Conservation (phyloP, 1,140 invertebrate species). For the Zaprionus gabonicus region DNA sequence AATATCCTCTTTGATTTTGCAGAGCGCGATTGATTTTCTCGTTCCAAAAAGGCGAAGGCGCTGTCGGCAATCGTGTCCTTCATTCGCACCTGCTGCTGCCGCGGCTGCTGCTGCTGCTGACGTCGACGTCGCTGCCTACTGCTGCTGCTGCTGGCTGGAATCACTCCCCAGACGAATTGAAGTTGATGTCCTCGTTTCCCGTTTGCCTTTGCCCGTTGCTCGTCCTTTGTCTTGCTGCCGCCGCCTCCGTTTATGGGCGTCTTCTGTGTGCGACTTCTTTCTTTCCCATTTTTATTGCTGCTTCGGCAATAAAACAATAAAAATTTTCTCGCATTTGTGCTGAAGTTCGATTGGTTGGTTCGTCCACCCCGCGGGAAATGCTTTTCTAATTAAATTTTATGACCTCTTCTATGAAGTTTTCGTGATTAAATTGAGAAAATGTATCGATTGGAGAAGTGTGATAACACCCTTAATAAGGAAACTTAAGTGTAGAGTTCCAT, state of each 20-base stretch:
- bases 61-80: conserved; percentile 55
- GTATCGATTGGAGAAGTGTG: conserved; percentile 46
- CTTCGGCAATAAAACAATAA: conserved; percentile 74
- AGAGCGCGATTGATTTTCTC: conserved; percentile 77
- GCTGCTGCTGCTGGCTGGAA: conserved; percentile 38
- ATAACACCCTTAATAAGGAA: not conserved
- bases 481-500: not conserved
- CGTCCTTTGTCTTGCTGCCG: conserved; percentile 32
- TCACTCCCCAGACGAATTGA: conserved; percentile 57
- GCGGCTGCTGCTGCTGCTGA: not conserved
- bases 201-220: conserved; percentile 32
- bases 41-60: conserved; percentile 31
- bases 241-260: conserved; percentile 53
- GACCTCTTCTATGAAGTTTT: conserved; percentile 72
- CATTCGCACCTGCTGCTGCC: conserved; percentile 69
- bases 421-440: conserved; percentile 57
- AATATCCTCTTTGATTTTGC: conserved; percentile 63
- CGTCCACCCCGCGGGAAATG: conserved; percentile 60
- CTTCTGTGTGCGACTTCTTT: conserved; percentile 43
- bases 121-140: not conserved
- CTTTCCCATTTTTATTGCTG: conserved; percentile 49
- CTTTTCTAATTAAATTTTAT: conserved; percentile 81
- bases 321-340: conserved; percentile 60
- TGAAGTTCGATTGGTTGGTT: conserved; percentile 52
- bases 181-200: conserved; percentile 24